These are phyloP conservation scores for Nebria brevicollis DNA, from an alignment of 2,888 invertebrate species.

Conservation along the genomic window DNA sequence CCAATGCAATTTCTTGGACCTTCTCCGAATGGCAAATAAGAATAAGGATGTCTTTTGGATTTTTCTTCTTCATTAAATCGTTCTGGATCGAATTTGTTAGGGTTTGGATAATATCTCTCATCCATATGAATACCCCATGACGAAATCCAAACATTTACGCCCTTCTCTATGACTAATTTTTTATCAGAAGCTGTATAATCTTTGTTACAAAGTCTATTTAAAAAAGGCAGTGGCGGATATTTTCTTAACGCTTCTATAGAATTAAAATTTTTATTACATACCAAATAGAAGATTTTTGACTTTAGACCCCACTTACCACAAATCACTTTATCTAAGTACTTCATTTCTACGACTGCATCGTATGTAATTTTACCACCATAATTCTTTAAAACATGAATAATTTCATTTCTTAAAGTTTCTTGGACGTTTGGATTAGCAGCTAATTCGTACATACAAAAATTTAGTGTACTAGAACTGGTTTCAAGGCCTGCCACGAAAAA, in stretches of 20 bases:
- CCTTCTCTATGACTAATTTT: too few relatives aligned
- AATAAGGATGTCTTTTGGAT: conserved; percentile 47
- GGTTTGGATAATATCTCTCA: conserved; percentile 53
- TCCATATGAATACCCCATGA: conserved; percentile 51
- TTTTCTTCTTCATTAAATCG: conserved; percentile 52
- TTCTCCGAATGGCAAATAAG: conserved; percentile 58
- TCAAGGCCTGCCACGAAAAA: not conserved
- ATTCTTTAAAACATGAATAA: not conserved
- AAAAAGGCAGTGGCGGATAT: conserved; percentile 55
- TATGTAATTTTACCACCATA: not conserved
- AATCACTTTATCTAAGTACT: not conserved
- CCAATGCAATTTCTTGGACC: conserved; percentile 60
- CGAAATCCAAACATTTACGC: conserved; percentile 54
- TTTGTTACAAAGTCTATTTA: too few relatives aligned
- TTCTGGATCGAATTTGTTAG: conserved; percentile 53
- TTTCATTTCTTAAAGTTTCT: not conserved
- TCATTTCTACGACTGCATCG: not conserved
- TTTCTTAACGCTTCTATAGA: too few relatives aligned
- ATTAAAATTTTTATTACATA: too few relatives aligned
- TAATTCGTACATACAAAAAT: not conserved
- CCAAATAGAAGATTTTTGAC: too few relatives aligned
- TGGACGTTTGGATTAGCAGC: not conserved
- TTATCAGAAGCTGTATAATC: too few relatives aligned
- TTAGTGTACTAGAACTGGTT: conserved; percentile 3
- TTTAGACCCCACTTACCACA: too few relatives aligned